Evolutionary conservation across 1,140 invertebrate species (phyloP).

Genomic region (Cydia splendana): DNA sequence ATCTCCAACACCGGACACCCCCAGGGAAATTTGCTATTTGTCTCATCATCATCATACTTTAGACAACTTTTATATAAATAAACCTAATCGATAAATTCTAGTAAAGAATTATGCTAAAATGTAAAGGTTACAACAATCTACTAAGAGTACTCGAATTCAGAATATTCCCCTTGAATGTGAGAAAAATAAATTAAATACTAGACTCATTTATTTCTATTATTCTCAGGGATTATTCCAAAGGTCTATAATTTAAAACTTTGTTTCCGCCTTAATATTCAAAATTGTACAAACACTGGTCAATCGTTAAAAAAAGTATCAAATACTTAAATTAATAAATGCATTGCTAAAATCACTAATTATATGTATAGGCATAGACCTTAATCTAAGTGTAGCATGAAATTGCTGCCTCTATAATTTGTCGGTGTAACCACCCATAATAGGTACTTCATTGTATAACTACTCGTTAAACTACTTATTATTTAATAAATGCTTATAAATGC

Average conservation of each 20-base stretch:
- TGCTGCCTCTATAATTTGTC: constrained; percentile 23
- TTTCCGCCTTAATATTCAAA: constrained; percentile 40
- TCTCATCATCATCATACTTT: constrained; percentile 11
- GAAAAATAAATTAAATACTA: constrained; percentile 16
- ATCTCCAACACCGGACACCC: not conserved
- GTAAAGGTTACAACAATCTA: constrained; percentile 19
- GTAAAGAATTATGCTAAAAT: constrained; percentile 13
- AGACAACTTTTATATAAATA: constrained; percentile 37
- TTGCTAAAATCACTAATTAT: constrained; percentile 45
- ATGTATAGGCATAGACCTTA: constrained; percentile 36
- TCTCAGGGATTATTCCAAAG: constrained; percentile 73
- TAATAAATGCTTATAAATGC: constrained; percentile 77
- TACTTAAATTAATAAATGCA: constrained; percentile 63
- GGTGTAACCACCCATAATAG: constrained; percentile 26
- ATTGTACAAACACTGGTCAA: constrained; percentile 52
- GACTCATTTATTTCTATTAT: constrained; percentile 39
- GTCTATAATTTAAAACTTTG: constrained; percentile 31
- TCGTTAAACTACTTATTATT: constrained; percentile 54
- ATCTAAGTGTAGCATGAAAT: constrained; percentile 23
- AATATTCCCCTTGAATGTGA: constrained; percentile 70
- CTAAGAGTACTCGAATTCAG: constrained; percentile 52
- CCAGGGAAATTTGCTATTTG: constrained; percentile 1
- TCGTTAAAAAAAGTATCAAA: constrained; percentile 31
- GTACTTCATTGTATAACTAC: constrained; percentile 43
- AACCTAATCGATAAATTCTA: constrained; percentile 37